phyloP scores from a whole-genome alignment of 2,113 vertebrate species.

The Pelvicachromis taeniatus region DNA sequence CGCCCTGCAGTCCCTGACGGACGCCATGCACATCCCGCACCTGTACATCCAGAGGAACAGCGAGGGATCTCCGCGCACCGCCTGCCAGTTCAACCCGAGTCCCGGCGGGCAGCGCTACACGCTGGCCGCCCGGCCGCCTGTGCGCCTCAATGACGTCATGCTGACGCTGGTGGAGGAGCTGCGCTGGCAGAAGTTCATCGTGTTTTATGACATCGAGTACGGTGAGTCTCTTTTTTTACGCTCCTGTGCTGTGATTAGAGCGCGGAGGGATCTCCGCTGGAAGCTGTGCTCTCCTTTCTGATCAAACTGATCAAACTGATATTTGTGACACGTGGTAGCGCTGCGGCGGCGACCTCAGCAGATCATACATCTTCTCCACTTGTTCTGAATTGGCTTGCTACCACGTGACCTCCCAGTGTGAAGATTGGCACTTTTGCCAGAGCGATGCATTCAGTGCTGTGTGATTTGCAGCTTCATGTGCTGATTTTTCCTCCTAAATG shows the following conservation, averaged over 20 bases:
- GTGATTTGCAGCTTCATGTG: too few species aligned
- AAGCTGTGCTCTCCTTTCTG: background rate
- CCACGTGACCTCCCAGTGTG: too few species aligned
- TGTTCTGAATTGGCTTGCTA: too few species aligned
- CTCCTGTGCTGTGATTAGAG: background rate
- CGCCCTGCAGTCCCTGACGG: slow-evolving; percentile 93
- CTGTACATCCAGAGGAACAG: slow-evolving; percentile 90
- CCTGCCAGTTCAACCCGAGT: slow-evolving; percentile 90
- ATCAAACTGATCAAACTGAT: background rate
- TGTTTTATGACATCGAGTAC: slow-evolving; percentile 98
- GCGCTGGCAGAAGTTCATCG: slow-evolving; percentile 96
- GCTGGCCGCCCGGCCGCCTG: slow-evolving; percentile 84
- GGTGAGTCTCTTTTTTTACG: slow-evolving; percentile 71
- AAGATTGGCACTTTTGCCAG: too few species aligned
- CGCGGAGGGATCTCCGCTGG: too few species aligned
- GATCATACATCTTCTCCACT: background rate
- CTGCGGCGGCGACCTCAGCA: background rate
- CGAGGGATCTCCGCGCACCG: slow-evolving; percentile 86
- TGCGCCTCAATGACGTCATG: slow-evolving; percentile 93
- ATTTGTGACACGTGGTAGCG: background rate
- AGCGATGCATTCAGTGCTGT: too few species aligned
- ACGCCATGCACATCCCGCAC: slow-evolving; percentile 99
- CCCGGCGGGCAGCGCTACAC: slow-evolving; percentile 91
- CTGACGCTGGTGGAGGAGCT: slow-evolving; percentile 90
- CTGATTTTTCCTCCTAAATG: too few species aligned